Evolutionary conservation across 2,797 vertebrate genomes (phyloP), one percentile per base, ranked within the genome.

Genomic region (Lerista edwardsae): DNA sequence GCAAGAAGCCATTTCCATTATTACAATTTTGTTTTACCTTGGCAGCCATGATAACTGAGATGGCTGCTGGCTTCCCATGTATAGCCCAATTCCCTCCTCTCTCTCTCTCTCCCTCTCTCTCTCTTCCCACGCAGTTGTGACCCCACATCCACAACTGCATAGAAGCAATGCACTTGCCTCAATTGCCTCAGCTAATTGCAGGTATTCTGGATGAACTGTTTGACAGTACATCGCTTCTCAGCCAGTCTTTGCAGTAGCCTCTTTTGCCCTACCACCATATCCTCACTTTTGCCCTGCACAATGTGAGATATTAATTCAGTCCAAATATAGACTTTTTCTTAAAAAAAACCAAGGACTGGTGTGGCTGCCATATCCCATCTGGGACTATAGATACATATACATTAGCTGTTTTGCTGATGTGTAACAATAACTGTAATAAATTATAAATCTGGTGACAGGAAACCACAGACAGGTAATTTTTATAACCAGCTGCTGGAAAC

Each of bases 321-420:
- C 8, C 41, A 55, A 55, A 55, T 75, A 65, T 29, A 68, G 47
- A 39, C 29, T 19, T 14, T 17, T 55, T 55, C 8, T 44, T 44
- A 68, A 68, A 64, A 68, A 68, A 19, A 15, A 4, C 65, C 67
- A 62, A 75, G 62, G 62, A 8, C 55, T 67, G 64, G 19, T 34
- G 41, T 44, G 27, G 62, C n/a, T 57, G 5, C 62, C 29, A 74
- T 3, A 41, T 84, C 25, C 41, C 76, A 79, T 36, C 31, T 55
- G 44, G 29, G 34, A 65, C 25, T 55, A 36, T 19, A 57, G 69
- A 57, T 85, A 74, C 44, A 65, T 74, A 80, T 79, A 51, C n/a
- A 85, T 85, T 74, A 74, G 61, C 44, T 73, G n/a, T 65, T 74
- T 86, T 72, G 80, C 36, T 83, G 75, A 73, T 79, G 57, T 65